Percentiles rank a stretch among this genome's conserved stretches.
Evolutionary conservation across 1,140 invertebrate genomes (phyloP).

Genomic region (Chelonus insularis): DNA sequence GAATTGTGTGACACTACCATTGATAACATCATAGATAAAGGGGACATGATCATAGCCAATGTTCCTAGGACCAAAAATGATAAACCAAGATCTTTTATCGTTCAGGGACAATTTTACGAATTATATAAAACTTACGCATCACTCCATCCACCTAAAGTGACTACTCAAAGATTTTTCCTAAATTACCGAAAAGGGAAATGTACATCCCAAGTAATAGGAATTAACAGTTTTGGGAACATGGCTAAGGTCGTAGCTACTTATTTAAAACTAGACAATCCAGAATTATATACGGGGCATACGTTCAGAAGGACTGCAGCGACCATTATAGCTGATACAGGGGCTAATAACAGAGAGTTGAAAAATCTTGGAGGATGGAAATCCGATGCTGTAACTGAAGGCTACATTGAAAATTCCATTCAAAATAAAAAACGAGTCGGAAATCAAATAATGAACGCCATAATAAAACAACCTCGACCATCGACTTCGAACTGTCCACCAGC

Average conservation of each 20-base stretch:
- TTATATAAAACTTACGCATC: background rate
- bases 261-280: background rate
- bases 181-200: too few species aligned
- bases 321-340: constrained; percentile 5
- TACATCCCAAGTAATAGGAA: constrained; percentile 7
- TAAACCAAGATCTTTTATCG: background rate
- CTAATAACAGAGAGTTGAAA: background rate
- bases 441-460: background rate
- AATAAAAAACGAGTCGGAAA: constrained; percentile 4
- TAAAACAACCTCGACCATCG: too few species aligned
- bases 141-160: background rate
- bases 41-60: background rate
- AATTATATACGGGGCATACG: background rate
- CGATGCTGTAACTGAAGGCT: background rate
- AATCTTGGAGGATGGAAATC: constrained; percentile 1
- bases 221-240: constrained; percentile 2
- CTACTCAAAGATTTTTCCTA: too few species aligned
- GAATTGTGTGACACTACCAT: background rate
- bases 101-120: background rate
- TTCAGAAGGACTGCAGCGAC: constrained; percentile 5
- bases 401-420: too few species aligned
- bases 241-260: background rate
- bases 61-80: background rate
- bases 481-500: too few species aligned
- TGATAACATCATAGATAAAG: too few species aligned